Conservation (phyloP, 2,113 vertebrate genomes). For the Opisthocomus hoazin region DNA sequence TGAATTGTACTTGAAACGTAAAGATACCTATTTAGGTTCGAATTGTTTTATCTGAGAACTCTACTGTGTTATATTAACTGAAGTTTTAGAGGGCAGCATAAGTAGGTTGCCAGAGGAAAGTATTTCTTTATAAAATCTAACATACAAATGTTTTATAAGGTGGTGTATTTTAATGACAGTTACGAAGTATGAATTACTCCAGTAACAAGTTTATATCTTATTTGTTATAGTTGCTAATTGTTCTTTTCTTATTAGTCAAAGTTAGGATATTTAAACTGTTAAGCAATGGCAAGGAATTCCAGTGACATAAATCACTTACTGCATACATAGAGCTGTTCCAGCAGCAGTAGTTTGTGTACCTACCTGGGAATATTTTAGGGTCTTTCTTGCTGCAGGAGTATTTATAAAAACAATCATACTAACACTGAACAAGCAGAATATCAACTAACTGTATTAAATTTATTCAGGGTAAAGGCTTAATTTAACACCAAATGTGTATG, state of each 20-base stretch:
- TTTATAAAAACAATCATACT: not conserved
- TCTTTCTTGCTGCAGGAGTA: not conserved
- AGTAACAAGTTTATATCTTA: not conserved
- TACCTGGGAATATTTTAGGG: not conserved
- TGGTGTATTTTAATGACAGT: not conserved
- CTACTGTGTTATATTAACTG: not conserved
- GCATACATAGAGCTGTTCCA: not conserved
- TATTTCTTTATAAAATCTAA: not conserved
- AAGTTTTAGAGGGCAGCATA: no score
- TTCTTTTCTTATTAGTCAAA: not conserved
- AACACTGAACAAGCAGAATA: not conserved
- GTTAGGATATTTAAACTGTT: not conserved
- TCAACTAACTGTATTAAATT: not conserved
- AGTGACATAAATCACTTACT: not conserved
- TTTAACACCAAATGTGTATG: not conserved
- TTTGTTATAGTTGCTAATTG: not conserved
- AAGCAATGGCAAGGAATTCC: not conserved
- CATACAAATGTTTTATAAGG: not conserved
- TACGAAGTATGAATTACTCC: not conserved
- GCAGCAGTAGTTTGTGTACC: not conserved
- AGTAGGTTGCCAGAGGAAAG: not conserved
- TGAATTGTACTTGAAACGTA: not conserved
- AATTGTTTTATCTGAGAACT: not conserved
- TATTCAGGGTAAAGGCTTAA: not conserved
- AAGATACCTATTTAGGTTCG: not conserved